A percentile compares a stretch with the other conserved stretches of the same genome.
These are phyloP conservation scores for Pungitius pungitius DNA, from an alignment of 2,113 vertebrate species.

Conservation along the genomic window DNA sequence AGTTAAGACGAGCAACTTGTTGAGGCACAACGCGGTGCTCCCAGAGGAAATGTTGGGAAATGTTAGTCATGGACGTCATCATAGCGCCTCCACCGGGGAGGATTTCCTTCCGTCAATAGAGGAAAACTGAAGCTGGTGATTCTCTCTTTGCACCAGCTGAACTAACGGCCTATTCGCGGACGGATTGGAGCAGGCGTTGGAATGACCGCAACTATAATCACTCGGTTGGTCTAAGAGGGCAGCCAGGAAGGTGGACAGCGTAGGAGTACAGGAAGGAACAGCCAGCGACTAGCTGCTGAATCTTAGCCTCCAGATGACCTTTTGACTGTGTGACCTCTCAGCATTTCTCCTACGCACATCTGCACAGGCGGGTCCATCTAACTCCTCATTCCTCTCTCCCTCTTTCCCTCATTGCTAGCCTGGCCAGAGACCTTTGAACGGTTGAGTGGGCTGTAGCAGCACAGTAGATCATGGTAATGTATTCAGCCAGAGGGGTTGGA, in stretches of 20 bases:
- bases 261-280: conserved; percentile 46
- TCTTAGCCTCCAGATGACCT: conserved; percentile 54
- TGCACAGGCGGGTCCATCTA: conserved; percentile 21
- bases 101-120: not conserved
- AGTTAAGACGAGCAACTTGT: conserved; percentile 13
- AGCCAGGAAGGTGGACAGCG: conserved; percentile 45
- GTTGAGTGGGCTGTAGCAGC: conserved; percentile 64
- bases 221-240: conserved; percentile 24
- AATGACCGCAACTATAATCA: conserved; percentile 28
- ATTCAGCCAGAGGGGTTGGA: conserved; percentile 68
- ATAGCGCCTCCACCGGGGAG: not conserved
- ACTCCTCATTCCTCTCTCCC: conserved; percentile 4
- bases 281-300: conserved; percentile 35
- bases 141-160: not conserved
- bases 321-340: conserved; percentile 41
- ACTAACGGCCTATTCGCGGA: conserved; percentile 6
- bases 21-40: not conserved
- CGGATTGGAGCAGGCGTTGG: conserved; percentile 20
- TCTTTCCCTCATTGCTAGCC: conserved; percentile 29
- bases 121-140: not conserved
- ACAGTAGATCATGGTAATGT: conserved; percentile 70
- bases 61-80: conserved; percentile 25
- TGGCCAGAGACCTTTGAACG: conserved; percentile 69
- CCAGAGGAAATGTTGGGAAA: not conserved
- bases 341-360: conserved; percentile 48